Evolutionary conservation across 2,797 vertebrate genomes (phyloP), one percentile per base, ranked within the genome.

Genomic region (Sebastiscus albofasciatus): DNA sequence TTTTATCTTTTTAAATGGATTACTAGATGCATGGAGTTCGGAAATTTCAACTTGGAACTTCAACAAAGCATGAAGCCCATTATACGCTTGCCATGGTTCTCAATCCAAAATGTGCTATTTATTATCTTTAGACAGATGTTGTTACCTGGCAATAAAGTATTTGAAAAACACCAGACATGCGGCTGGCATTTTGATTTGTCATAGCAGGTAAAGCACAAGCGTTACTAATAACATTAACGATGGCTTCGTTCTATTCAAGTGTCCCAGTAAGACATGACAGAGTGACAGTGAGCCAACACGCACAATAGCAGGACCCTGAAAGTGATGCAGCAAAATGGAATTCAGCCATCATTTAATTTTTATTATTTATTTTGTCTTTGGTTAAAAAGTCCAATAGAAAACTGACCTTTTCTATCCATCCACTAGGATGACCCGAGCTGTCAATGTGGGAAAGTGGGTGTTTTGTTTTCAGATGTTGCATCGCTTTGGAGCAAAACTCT

Each of bases 31-130:
- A 33, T 39, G 29, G n/a, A 65, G 33, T 56, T 65, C 31, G 10
- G 33, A 77, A 56, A 67, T 81, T 75, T 70, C 18, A 27, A 68
- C 42, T 66, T 58, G 16, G 18, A 9, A 34, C 70, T 73, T 77
- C 27, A 71, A 72, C 36, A 73, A 66, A 70, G 59, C 69, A 20
- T 58, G 18, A 61, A 80, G 65, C 6, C 33, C 16, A 82, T 80
- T 72, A 42, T 27, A 34, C 0, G 2, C 2, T 5, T 34, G 14
- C 65, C 67, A 62, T 64, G 8, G 8, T 14, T 71, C 76, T 67
- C 0, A 70, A 60, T 67, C 34, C 33, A 49, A 81, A 77, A 66
- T 72, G 18, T 10, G 31, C 14, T 22, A 9, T 76, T 69, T 64
- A 12, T 65, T 55, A 27, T 49, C 55, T 83, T 65, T 71, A 16